These are phyloP conservation scores for Amblyraja radiata DNA, from an alignment of 2,797 vertebrate genomes.

Conservation along the genomic window DNA sequence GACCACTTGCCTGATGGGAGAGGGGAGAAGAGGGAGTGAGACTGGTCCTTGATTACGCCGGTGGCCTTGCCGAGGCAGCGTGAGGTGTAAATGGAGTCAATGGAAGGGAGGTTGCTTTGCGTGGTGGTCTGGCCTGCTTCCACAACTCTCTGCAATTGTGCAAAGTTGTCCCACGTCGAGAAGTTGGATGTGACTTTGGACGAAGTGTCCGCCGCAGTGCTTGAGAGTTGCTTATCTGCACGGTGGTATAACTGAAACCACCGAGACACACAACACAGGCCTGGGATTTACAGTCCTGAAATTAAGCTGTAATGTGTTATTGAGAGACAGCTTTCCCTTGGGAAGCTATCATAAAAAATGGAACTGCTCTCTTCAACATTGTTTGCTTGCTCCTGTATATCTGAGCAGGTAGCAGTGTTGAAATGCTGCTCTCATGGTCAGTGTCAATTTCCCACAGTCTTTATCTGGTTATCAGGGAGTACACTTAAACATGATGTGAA, in stretches of 20 bases:
- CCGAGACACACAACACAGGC: not conserved
- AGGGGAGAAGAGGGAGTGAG: no score
- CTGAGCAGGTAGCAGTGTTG: constrained; percentile 25
- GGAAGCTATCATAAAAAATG: constrained; percentile 29
- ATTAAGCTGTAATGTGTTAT: constrained; percentile 31
- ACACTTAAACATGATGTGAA: not conserved
- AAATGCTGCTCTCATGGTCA: not conserved
- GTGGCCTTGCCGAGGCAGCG: no score
- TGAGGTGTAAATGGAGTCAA: no score
- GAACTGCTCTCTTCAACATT: constrained; percentile 19
- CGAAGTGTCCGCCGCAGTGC: not conserved
- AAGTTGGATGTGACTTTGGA: not conserved
- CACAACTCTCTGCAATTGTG: no score
- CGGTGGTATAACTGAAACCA: not conserved
- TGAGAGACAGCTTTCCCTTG: constrained; percentile 28
- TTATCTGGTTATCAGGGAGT: constrained; percentile 28
- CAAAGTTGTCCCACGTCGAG: not conserved
- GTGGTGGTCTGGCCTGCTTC: no score
- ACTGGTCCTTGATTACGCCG: no score
- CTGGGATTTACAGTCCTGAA: constrained; percentile 26
- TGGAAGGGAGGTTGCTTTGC: no score
- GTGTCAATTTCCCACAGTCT: constrained; percentile 29
- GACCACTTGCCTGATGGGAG: no score
- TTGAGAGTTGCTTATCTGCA: not conserved
- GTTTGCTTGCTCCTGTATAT: not conserved